A percentile compares a stretch with the other conserved stretches of the same genome.
Evolutionary conservation across 2,113 vertebrate species (phyloP).

Genomic region (Capricornis sumatraensis): DNA sequence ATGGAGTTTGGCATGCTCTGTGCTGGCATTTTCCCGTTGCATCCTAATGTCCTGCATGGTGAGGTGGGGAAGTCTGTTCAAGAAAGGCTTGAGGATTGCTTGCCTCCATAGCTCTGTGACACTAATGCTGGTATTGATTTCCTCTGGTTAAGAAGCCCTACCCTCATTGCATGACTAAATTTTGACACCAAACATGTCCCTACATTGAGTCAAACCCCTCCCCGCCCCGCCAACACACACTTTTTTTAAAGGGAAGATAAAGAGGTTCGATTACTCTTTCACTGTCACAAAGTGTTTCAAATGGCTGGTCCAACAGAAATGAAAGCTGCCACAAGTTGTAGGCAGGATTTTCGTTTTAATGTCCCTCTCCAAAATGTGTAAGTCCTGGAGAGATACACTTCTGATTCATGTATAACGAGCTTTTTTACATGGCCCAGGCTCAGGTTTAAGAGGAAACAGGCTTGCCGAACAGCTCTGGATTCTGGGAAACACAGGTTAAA

Average conservation of each 20-base stretch:
- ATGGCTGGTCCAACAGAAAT: slow-evolving; percentile 53
- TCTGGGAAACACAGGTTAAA: neutral
- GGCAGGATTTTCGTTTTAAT: slow-evolving; percentile 61
- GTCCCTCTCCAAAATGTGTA: slow-evolving; percentile 16
- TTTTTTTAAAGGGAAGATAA: neutral
- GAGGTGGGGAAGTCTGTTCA: slow-evolving; percentile 10
- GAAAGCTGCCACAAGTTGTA: slow-evolving; percentile 48
- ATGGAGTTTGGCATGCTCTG: slow-evolving; percentile 29
- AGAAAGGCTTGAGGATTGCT: neutral
- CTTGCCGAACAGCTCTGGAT: neutral
- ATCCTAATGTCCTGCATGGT: slow-evolving; percentile 28
- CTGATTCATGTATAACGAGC: slow-evolving; percentile 54
- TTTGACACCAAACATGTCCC: slow-evolving; percentile 46
- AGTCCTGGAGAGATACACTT: slow-evolving; percentile 55
- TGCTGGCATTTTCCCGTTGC: slow-evolving; percentile 57
- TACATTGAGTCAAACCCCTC: neutral
- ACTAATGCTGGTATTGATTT: neutral
- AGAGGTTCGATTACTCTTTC: slow-evolving; percentile 41
- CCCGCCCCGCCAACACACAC: accelerated
- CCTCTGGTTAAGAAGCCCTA: slow-evolving; percentile 16
- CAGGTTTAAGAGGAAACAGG: slow-evolving; percentile 35
- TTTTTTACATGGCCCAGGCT: slow-evolving; percentile 11
- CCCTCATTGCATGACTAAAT: slow-evolving; percentile 40
- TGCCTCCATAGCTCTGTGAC: neutral
- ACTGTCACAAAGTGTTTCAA: slow-evolving; percentile 54